Evolutionary conservation across 2,113 vertebrate species (phyloP), one percentile per base, ranked within the genome.

Genomic region (Heteronetta atricapilla): DNA sequence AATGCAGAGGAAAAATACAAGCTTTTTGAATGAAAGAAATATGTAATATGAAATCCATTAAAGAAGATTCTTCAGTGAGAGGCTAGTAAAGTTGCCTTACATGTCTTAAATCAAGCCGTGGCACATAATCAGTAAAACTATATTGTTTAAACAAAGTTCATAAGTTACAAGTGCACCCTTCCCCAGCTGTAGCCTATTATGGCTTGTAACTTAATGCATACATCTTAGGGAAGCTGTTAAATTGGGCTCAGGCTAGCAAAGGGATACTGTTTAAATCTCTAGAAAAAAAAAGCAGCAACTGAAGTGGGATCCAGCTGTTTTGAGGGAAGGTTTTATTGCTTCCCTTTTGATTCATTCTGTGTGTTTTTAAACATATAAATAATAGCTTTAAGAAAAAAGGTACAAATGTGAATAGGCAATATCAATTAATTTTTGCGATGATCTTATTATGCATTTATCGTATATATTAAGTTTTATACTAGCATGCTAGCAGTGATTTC

Each of bases 71-170:
- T 95, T 97, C 95, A 96, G 96, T 96, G 95, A 97, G 97, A 95
- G 89, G 63, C 94, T 96, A 97, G 95, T 97, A 97, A 97, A 97
- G 97, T 97, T 96, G 96, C 94, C 96, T 97, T 97, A 94, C 91
- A 95, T 97, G 97, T 97, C 97, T 98, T 98, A 97, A 97, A 97
- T 97, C 96, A 97, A 97, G 97, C 97, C 97, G 89, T 95, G 96
- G 96, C 96, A 98, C 96, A 90, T 97, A 97, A 97, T 97, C 96
- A 97, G 96, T 96, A 97, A 97, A 97, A 97, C 92, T 88, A 22
- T 97, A 97, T 97, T 95, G 96, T 97, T 97, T 97, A 97, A 97
- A 97, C 96, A 97, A 97, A 97, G 97, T 95, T 97, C 95, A 67
- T 96, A 96, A 94, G 88, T 97, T 95, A 95, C 90, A 96, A 94